Evolutionary conservation across 1,140 invertebrate genomes (phyloP), one percentile per base, ranked within the genome.

Genomic region (Brachionus angularis): DNA sequence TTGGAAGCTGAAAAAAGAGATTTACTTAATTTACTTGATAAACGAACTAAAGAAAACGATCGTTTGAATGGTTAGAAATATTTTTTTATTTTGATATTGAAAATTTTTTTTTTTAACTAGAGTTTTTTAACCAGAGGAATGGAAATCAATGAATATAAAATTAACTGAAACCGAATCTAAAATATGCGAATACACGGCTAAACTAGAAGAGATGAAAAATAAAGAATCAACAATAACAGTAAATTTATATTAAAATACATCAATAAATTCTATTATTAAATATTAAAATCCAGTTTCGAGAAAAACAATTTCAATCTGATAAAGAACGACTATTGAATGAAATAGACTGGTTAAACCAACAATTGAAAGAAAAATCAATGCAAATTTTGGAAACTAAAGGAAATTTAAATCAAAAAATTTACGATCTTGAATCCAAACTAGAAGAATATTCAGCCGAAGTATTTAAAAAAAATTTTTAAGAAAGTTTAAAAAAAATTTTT

Each of bases 381-480:
- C 62, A 67, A 16, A 12, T 67, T 10, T 27, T 67, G 5, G 62
- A 67, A 0, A 18, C 47, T 10, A 67, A 50, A 67, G 62, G 42
- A 33, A 46, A 34, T 36, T 16, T 47, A 4, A 82, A 80, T 72
- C 76, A 76, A 64, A 76, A 76, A 25, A 93, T 93, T 82, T 91
- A 88, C 82, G 88, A 90, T 82, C 89, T 89, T 5, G 77, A 93
- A 25, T 85, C 86, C 16, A 85, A 88, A 52, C 84, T 87, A 55
- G 89, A 91, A 81, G 91, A 92, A 82, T 82, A 91, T 18, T 76
- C 83, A 88, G n/a, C 81, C 92, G 47, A 88, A 91, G 74, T 87
- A 89, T n/a, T n/a, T n/a, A 79, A 90, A 93, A 80, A 85, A 86
- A 73, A 79, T 82, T 10, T 83, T 91, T 61, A 76, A 91, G 21